phyloP scores from a whole-genome alignment of 2,113 vertebrate genomes.

The Ammospiza nelsoni region DNA sequence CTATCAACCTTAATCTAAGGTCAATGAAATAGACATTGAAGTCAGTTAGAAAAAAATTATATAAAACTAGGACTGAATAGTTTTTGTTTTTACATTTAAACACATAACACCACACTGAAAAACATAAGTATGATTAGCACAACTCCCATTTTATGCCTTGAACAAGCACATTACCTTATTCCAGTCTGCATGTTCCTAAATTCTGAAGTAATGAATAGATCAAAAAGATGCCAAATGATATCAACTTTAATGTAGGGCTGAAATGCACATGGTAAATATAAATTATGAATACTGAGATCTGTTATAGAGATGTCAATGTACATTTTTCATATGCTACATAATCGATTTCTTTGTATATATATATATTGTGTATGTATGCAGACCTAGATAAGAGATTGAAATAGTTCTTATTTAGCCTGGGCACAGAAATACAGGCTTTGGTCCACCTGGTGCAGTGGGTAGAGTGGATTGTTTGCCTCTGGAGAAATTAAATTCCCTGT shows the following conservation, averaged over 20 bases:
- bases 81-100: not conserved
- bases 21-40: not conserved
- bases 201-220: not conserved
- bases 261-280: not conserved
- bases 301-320: not conserved
- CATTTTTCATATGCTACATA: not conserved
- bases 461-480: fast-evolving
- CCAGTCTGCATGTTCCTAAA: not conserved
- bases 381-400: not conserved
- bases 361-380: not conserved
- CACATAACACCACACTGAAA: not conserved
- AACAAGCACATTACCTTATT: not conserved
- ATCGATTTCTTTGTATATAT: not conserved
- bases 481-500: not conserved
- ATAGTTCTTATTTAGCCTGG: not conserved
- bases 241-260: not conserved
- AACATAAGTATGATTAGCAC: not conserved
- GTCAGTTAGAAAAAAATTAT: not conserved
- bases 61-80: not conserved
- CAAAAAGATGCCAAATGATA: not conserved
- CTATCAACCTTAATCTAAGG: not conserved
- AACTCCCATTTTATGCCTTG: not conserved
- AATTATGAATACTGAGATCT: not conserved
- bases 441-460: not conserved
- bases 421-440: not conserved